Percentiles rank a stretch among this genome's conserved stretches.
These are phyloP conservation scores for Ceyx margarethae DNA, from an alignment of 2,113 vertebrate species.

Conservation along the genomic window DNA sequence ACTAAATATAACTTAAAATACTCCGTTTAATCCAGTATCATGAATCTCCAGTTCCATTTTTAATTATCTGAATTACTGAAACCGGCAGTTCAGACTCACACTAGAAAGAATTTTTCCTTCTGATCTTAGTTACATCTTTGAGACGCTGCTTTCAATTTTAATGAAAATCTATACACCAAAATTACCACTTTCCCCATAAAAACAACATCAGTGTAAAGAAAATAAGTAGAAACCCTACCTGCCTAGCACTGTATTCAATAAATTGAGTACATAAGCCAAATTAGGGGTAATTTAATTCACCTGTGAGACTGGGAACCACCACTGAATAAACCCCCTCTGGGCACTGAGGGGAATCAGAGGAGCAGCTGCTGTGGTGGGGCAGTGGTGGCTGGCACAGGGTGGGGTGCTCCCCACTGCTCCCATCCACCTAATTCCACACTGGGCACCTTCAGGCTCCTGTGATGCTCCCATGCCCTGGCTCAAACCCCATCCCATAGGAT, in stretches of 20 bases:
- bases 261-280: not conserved
- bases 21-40: not conserved
- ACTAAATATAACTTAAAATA: not conserved
- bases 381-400: accelerated
- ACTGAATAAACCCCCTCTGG: accelerated
- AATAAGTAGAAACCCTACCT: not conserved
- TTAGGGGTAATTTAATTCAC: not conserved
- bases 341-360: accelerated
- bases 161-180: slow-evolving; percentile 27
- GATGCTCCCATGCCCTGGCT: not conserved
- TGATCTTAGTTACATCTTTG: not conserved
- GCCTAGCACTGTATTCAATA: not conserved
- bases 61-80: not conserved
- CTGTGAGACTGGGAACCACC: accelerated
- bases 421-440: accelerated
- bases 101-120: not conserved
- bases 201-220: not conserved
- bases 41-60: not conserved
- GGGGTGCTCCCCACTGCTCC: too few species aligned
- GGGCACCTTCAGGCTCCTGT: not conserved
- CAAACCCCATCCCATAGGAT: not conserved
- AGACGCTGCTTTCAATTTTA: not conserved
- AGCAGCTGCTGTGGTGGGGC: accelerated
- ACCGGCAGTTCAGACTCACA: not conserved
- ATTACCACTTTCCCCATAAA: not conserved